These are phyloP conservation scores for Dione vanillae DNA, from an alignment of 2,888 invertebrate genomes.

Conservation along the genomic window DNA sequence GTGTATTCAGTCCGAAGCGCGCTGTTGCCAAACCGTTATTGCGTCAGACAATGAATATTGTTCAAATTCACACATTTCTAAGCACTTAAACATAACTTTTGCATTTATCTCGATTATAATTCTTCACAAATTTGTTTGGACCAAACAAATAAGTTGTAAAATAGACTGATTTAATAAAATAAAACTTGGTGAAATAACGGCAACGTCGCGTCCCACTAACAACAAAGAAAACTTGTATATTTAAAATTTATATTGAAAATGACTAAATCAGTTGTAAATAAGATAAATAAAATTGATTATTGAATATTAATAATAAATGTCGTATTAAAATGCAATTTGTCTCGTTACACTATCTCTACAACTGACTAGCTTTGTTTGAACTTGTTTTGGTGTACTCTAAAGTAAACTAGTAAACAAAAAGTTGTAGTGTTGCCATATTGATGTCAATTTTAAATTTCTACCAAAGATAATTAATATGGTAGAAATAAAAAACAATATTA, in stretches of 20 bases:
- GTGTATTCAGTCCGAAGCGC: conserved; percentile 69
- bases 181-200: conserved; percentile 61
- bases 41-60: conserved; percentile 78
- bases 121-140: conserved; percentile 7
- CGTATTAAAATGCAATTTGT: conserved; percentile 17
- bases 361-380: conserved; percentile 54
- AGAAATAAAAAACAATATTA: conserved; percentile 4
- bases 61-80: conserved; percentile 78
- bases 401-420: conserved; percentile 66
- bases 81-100: conserved; percentile 69
- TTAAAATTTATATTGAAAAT: background rate
- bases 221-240: conserved; percentile 62
- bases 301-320: background rate
- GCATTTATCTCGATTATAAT: conserved; percentile 50
- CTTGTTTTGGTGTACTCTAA: conserved; percentile 63
- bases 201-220: conserved; percentile 72
- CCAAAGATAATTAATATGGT: conserved; percentile 21
- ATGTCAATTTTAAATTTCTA: conserved; percentile 46
- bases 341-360: conserved; percentile 39
- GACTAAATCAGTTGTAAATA: background rate
- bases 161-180: conserved; percentile 48
- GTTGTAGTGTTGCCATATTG: conserved; percentile 57
- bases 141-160: conserved; percentile 15
- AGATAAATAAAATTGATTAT: background rate
- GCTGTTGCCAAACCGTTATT: conserved; percentile 81